Evolutionary conservation across 2,797 vertebrate species (phyloP).

Genomic region (Masticophis lateralis): DNA sequence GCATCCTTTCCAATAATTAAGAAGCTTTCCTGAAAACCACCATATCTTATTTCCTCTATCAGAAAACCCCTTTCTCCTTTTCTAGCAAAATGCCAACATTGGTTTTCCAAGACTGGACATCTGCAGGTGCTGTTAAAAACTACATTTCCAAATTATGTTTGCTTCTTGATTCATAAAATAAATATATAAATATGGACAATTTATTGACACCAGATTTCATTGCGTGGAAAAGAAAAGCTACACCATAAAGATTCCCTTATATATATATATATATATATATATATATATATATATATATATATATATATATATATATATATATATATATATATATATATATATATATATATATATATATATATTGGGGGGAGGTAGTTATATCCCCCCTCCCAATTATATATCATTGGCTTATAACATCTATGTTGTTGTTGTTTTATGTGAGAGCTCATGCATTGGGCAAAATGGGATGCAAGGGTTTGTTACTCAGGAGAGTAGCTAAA

Average conservation of each 20-base stretch:
- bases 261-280: neutral
- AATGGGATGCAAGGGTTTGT: neutral
- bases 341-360: neutral
- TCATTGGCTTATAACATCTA: neutral
- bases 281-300: neutral
- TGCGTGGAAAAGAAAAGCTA: neutral
- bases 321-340: neutral
- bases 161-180: neutral
- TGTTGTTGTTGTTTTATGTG: neutral
- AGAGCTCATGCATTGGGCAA: neutral
- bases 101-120: neutral
- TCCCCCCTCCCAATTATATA: neutral
- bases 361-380: too few species aligned
- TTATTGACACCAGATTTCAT: neutral
- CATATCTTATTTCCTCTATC: neutral
- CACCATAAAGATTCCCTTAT: neutral
- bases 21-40: neutral
- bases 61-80: neutral
- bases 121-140: neutral
- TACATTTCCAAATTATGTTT: neutral
- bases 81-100: neutral
- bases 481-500: neutral
- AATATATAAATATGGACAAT: too few species aligned
- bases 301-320: neutral
- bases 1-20: neutral